phyloP scores from a whole-genome alignment of 2,113 vertebrate species.

The Bombycilla garrulus region DNA sequence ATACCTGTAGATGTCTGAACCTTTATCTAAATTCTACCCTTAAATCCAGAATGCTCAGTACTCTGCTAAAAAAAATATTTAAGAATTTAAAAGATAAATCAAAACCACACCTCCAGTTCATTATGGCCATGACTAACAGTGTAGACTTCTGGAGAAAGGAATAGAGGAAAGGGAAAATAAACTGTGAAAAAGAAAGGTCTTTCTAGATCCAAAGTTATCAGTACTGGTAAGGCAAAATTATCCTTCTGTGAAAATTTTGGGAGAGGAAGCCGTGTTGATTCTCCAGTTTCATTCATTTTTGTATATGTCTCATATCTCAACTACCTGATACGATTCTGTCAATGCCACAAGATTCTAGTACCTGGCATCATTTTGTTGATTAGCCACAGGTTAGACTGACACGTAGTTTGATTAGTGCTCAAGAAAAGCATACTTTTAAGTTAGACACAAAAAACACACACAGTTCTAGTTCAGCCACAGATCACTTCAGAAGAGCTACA shows the following conservation, averaged over 20 bases:
- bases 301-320: neutral
- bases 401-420: neutral
- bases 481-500: neutral
- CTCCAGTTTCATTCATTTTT: neutral
- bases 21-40: neutral
- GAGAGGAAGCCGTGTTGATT: neutral
- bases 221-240: neutral
- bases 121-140: neutral
- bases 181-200: neutral
- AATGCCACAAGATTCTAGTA: neutral
- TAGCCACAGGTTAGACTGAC: neutral
- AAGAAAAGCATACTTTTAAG: neutral
- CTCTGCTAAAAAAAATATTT: neutral
- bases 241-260: neutral
- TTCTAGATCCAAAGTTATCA: neutral
- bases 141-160: neutral
- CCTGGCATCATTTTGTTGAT: neutral
- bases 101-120: neutral
- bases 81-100: neutral
- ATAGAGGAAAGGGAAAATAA: neutral
- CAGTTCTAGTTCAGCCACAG: neutral
- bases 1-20: neutral
- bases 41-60: neutral
- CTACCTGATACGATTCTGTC: neutral
- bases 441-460: neutral